phyloP scores from a whole-genome alignment of 1,140 invertebrate species.

The Saccostrea cuccullata region DNA sequence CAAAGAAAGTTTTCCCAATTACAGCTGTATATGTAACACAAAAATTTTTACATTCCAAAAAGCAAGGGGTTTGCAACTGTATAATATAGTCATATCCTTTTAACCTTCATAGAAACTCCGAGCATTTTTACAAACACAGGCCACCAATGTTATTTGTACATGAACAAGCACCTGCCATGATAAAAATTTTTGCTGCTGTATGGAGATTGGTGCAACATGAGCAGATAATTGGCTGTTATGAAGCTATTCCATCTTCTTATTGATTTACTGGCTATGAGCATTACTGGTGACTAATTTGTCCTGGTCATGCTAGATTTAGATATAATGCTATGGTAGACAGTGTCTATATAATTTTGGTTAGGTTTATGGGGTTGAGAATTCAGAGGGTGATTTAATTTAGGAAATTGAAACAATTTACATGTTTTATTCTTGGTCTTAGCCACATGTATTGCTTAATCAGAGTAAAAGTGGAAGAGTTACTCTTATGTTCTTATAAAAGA shows the following conservation, averaged over 20 bases:
- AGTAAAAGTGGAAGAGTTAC: too few relatives aligned
- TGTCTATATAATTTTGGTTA: neutral
- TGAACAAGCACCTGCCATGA: slow-evolving; percentile 11
- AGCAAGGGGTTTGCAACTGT: neutral
- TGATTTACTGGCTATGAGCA: slow-evolving; percentile 18
- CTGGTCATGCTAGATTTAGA: neutral
- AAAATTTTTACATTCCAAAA: neutral
- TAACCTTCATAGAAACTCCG: neutral
- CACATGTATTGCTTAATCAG: too few relatives aligned
- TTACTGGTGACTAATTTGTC: slow-evolving; percentile 15
- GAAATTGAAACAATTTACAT: too few relatives aligned
- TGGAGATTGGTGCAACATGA: neutral
- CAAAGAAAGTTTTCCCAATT: neutral
- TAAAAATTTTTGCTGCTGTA: neutral
- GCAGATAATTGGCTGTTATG: slow-evolving; percentile 23
- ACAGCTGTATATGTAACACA: neutral
- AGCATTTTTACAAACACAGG: neutral
- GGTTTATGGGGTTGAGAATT: too few relatives aligned
- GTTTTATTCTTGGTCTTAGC: too few relatives aligned
- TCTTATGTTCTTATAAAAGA: too few relatives aligned
- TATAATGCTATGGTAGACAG: neutral
- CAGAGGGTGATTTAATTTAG: too few relatives aligned
- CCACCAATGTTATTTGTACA: neutral
- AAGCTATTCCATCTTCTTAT: neutral
- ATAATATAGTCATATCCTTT: neutral